Conservation (phyloP, 2,888 invertebrate genomes). For the Eristalis pertinax region DNA sequence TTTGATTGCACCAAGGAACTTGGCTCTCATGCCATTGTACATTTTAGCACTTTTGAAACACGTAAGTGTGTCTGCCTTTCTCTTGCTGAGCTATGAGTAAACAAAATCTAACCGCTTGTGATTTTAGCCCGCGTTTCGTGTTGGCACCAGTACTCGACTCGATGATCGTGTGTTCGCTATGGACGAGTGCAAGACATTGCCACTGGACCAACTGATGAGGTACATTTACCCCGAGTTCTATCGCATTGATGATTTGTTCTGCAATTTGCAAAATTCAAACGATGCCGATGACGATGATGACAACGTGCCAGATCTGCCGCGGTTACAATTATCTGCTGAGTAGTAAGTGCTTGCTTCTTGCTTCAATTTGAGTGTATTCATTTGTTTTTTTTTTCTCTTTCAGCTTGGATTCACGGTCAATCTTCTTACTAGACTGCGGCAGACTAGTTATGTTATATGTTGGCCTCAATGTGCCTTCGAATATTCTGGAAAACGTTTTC, state of each 20-base stretch:
- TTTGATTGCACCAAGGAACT: conserved; percentile 88
- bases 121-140: conserved; percentile 91
- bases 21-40: conserved; percentile 93
- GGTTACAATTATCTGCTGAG: conserved; percentile 92
- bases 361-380: background rate
- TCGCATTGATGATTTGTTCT: conserved; percentile 89
- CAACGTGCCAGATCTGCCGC: conserved; percentile 86
- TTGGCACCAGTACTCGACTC: conserved; percentile 92
- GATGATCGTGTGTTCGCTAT: conserved; percentile 97
- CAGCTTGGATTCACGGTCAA: conserved; percentile 91
- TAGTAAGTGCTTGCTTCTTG: conserved; percentile 81
- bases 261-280: conserved; percentile 79
- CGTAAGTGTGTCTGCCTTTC: conserved; percentile 83
- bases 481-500: conserved; percentile 89
- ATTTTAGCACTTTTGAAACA: conserved; percentile 94
- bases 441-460: conserved; percentile 91
- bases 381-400: conserved; percentile 41
- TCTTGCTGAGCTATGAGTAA: too few relatives aligned
- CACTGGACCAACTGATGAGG: conserved; percentile 90
- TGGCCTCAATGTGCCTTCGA: conserved; percentile 88
- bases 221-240: conserved; percentile 96
- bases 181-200: conserved; percentile 95
- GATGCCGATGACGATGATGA: conserved; percentile 79
- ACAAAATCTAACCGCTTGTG: background rate
- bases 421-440: conserved; percentile 95